Percentiles rank a stretch among this genome's conserved stretches.
Evolutionary conservation across 2,113 vertebrate species (phyloP).

Genomic region (Leptocoma aspasia): DNA sequence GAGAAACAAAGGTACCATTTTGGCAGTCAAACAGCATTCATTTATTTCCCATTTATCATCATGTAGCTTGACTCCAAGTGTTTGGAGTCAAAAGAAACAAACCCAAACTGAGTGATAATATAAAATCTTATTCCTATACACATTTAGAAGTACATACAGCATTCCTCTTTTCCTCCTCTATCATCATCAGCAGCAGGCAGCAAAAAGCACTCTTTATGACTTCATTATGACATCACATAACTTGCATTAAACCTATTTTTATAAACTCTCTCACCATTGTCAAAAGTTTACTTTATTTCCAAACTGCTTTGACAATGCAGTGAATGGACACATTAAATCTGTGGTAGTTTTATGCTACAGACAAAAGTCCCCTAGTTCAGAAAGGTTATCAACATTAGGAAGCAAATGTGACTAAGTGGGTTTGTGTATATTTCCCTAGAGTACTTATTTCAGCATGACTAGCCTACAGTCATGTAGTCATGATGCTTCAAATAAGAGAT

Average conservation of each 20-base stretch:
- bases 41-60: background rate
- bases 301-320: background rate
- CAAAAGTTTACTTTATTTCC: background rate
- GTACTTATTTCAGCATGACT: background rate
- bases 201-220: too few relatives aligned
- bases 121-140: background rate
- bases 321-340: background rate
- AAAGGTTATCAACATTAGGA: background rate
- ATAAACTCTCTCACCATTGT: background rate
- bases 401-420: background rate
- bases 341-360: background rate
- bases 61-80: background rate
- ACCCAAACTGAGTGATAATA: background rate
- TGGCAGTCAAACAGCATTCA: background rate
- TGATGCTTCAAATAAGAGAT: background rate
- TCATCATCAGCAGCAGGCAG: accelerated
- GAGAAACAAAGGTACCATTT: background rate
- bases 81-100: background rate
- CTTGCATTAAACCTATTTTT: background rate
- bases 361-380: background rate
- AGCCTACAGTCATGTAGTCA: background rate
- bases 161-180: background rate
- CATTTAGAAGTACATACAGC: background rate
- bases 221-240: background rate
- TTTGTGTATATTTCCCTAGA: background rate